Base-by-base conservation (phyloP, 2,113 vertebrate species). In the Hippocampus comes region DNA sequence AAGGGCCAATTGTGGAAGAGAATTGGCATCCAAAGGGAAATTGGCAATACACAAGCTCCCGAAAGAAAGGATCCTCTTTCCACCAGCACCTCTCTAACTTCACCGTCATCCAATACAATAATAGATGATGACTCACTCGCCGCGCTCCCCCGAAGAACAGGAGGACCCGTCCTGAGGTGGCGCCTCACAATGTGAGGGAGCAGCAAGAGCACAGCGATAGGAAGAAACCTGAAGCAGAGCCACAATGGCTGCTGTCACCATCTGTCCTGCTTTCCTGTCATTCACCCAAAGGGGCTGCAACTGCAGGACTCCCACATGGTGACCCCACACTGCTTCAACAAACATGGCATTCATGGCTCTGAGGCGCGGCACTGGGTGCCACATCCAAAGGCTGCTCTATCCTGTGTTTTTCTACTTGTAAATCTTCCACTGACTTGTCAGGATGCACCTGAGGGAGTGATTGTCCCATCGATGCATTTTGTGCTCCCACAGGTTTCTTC, bases 221-320 rank as follows among this genome's bases (percentile, higher is more conserved):
- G 81, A 88, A 84, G 88, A 87, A 78, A 79, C 72, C 82, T 78
- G 78, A 75, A 81, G 80, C 78, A 77, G 68, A 83, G 79, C 79
- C 80, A 91, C 87, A 91, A 92, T 90, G 78, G 83, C 82, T 77
- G 71, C 86, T 86, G 90, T 91, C 87, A 88, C 86, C 86, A 73
- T 71, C 80, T 75, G 70, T 85, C 79, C 78, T 73, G 77, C 64
- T 73, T 85, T 78, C 66, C 27, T 86, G 84, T 84, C 81, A 71
- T 76, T 78, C 73, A 67, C 78, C 89, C 86, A 89, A 90, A 89
- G 88, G 67, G 75, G 48, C 65, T 68, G 71, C 74, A 88, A 88
- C 88, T 85, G 84, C 86, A 86, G 87, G 74, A 82, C 82, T 77
- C 82, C 84, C 84, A 89, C 88, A 67, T 65, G 27, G 59, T 76